Base-by-base conservation (phyloP, 2,113 vertebrate genomes). In the Pagrus major region DNA sequence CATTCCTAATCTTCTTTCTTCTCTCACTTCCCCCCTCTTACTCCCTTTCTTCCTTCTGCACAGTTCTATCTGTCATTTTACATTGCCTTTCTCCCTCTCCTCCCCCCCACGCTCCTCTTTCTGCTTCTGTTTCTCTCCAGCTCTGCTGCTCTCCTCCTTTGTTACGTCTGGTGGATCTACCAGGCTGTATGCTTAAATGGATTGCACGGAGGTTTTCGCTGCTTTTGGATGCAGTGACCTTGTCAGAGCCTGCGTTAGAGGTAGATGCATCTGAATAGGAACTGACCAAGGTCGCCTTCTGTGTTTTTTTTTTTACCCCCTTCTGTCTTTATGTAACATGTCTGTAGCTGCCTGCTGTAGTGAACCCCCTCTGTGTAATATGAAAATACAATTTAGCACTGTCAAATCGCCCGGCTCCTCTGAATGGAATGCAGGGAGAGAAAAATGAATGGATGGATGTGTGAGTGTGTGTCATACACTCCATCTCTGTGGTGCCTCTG, bases 211-310 rank as follows among this genome's bases (percentile, higher is more conserved):
- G 81, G 47, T 42, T 77, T 77, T 60, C 9, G 27, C 73, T 76
- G 77, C 76, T 75, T 75, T 73, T 71, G n/a, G 20, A 85, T 86
- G 83, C 54, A 56, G 70, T 89, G 92, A 93, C 91, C 91, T 93
- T 92, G 90, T 86, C 81, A 84, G 78, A 84, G 80, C 76, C 67
- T 49, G 39, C 59, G 44, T 63, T 67, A 64, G 75, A 69, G 47
- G 70, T 51, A 75, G 68, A 75, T 71, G 71, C 68, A 67, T 71
- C 60, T 71, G 42, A 78, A 61, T 55, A 72, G 75, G 76, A 66
- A 51, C 61, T 69, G 58, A 79, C 83, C 83, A 89, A 88, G 80
- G 86, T 87, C 52, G 46, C 80, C 78, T 88, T 60, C 63, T 74
- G 20, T 81, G 42, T 46, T 25, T 9, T 15, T 49, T 47, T 47